A percentile compares a stretch with the other conserved stretches of the same genome.
Evolutionary conservation across 2,113 vertebrate species (phyloP).

Genomic region (Corythoichthys haematopterus): DNA sequence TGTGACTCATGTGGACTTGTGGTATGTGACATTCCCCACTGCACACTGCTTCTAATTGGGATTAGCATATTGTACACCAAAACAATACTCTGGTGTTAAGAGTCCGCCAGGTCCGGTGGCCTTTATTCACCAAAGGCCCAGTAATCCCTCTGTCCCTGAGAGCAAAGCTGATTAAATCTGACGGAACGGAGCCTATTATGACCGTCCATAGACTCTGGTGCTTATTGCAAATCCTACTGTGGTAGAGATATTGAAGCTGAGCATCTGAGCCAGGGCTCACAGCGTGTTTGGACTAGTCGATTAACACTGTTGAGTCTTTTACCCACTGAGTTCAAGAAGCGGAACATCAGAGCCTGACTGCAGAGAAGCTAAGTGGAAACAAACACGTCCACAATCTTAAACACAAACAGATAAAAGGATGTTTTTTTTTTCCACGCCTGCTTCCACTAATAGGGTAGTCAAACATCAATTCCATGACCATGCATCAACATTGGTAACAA

Average conservation of each 20-base stretch:
- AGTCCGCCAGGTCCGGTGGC: constrained; percentile 40
- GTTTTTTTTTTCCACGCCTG: neutral
- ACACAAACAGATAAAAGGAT: neutral
- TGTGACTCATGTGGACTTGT: constrained; percentile 41
- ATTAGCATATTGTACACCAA: constrained; percentile 56
- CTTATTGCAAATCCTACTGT: constrained; percentile 65
- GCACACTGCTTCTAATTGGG: constrained; percentile 52
- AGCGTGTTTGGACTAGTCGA: constrained; percentile 41
- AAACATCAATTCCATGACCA: neutral
- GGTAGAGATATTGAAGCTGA: constrained; percentile 50
- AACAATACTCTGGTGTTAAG: constrained; percentile 44
- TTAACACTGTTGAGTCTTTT: constrained; percentile 41
- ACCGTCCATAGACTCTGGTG: constrained; percentile 47
- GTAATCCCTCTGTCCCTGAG: constrained; percentile 62
- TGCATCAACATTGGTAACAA: neutral
- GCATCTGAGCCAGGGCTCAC: constrained; percentile 21
- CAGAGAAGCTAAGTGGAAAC: constrained; percentile 4
- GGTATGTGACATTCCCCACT: constrained; percentile 48
- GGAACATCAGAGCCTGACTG: constrained; percentile 14
- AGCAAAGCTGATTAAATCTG: constrained; percentile 71
- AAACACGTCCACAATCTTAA: constrained; percentile 1
- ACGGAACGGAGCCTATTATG: constrained; percentile 61
- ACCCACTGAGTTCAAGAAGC: constrained; percentile 26
- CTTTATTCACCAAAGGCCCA: constrained; percentile 48
- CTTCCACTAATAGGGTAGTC: neutral